Base-by-base conservation (phyloP, 2,113 vertebrate species). In the Dicaeum eximium region DNA sequence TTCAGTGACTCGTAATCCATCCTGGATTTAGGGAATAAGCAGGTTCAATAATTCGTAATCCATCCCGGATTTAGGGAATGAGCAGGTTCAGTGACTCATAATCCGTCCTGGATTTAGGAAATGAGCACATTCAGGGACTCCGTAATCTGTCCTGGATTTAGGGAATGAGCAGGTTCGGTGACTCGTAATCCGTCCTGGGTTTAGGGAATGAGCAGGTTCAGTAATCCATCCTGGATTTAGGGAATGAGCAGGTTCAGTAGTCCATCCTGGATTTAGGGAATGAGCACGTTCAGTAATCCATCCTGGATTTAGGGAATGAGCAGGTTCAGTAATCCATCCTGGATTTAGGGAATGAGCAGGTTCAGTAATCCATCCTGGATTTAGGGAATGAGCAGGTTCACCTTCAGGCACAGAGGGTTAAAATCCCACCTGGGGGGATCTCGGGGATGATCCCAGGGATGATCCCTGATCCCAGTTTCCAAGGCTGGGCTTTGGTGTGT, bases 121-220 rank as follows among this genome's bases (percentile, higher is more conserved):
- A 38, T 38, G 58, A 28, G 35, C 58, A 38, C 9, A 38, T 38
- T 38, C 38, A 38, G n/a, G n/a, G n/a, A n/a, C n/a, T n/a, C n/a
- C n/a, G n/a, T n/a, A n/a, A n/a, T n/a, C n/a, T 18, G 19, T 53
- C 11, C 51, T 19, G 28, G 51, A 53, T 53, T 30, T 31, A 3
- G 11, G 51, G 51, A 53, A 53, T 53, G 18, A 33, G 22, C 56
- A 35, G 56, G n/a, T 2, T 8, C 37, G 7, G 4, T 9, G 17
- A 8, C 2, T 8, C 3, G 0, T 3, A 1, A 45, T 45, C 60
- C 60, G 28, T 40, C 17, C 27, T 42, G 60, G 61, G 15, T 64
- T 21, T 42, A 4, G 28, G 61, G 38, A 40, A 30, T 30, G 60
- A 42, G 60, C 60, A 42, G 60, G 60, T 3, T 14, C 25, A 21